A percentile compares a stretch with the other conserved stretches of the same genome.
Conservation (phyloP, 2,113 vertebrate genomes). For the Hippocampus comes region DNA sequence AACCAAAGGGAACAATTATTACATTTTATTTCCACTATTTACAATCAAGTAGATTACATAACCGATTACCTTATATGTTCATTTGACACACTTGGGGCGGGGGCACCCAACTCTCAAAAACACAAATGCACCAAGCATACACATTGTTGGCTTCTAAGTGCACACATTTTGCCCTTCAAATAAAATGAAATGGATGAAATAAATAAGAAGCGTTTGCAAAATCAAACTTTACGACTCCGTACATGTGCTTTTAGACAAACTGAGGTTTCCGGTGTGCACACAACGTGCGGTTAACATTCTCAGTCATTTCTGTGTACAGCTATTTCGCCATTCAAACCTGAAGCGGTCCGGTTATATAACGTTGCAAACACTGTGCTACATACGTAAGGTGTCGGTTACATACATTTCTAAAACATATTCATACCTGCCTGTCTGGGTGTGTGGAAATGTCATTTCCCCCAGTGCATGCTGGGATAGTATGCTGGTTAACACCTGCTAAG, state of each 20-base stretch:
- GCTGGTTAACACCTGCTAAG: conserved; percentile 7
- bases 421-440: not conserved
- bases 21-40: conserved; percentile 60
- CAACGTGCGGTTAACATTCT: conserved; percentile 19
- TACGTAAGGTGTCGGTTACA: conserved; percentile 7
- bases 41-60: conserved; percentile 56
- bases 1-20: conserved; percentile 40
- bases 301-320: conserved; percentile 32
- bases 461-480: conserved; percentile 8
- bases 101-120: conserved; percentile 20
- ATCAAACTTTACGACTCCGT: not conserved
- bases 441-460: conserved; percentile 6
- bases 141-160: conserved; percentile 63
- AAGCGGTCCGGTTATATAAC: not conserved
- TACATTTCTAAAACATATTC: not conserved
- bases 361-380: not conserved
- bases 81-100: conserved; percentile 36
- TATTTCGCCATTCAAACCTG: conserved; percentile 39
- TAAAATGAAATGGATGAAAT: conserved; percentile 19
- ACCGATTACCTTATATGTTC: conserved; percentile 4
- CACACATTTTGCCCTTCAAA: conserved; percentile 53
- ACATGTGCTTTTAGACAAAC: conserved; percentile 35
- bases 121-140: conserved; percentile 31
- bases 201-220: not conserved
- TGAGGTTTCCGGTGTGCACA: conserved; percentile 7